Evolutionary conservation across 2,888 invertebrate species (phyloP).

Genomic region (Mechanitis mazaeus): DNA sequence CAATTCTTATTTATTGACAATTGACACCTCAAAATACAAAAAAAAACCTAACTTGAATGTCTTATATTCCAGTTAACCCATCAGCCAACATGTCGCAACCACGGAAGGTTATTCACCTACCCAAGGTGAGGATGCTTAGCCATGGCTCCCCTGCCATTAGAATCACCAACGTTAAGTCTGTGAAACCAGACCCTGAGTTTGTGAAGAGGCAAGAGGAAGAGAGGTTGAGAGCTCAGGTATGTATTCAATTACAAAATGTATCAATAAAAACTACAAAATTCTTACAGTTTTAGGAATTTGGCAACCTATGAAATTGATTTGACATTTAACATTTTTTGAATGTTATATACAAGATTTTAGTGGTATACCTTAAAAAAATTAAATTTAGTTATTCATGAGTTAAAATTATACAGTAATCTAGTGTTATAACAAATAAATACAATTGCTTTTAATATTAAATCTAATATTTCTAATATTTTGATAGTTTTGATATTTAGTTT

Average conservation of each 20-base stretch:
- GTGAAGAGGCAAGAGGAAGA: conserved; percentile 59
- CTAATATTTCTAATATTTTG: no score
- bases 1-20: not conserved
- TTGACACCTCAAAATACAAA: not conserved
- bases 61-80: conserved; percentile 43
- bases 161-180: conserved; percentile 61
- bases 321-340: no score
- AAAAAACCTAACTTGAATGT: no score
- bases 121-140: conserved; percentile 59
- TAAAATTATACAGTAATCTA: no score
- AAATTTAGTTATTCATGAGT: no score
- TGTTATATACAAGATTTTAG: no score
- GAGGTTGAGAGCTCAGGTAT: conserved; percentile 57
- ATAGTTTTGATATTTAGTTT: no score
- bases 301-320: no score
- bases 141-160: conserved; percentile 51
- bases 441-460: no score
- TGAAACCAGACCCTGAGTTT: conserved; percentile 54
- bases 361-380: no score
- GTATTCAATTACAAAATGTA: not conserved
- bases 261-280: not conserved
- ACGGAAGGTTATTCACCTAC: conserved; percentile 54
- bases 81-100: conserved; percentile 40
- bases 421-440: no score
- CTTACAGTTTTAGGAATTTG: no score